A percentile compares a stretch with the other conserved stretches of the same genome.
phyloP scores from a whole-genome alignment of 2,113 vertebrate genomes.

The Acanthochromis polyacanthus region DNA sequence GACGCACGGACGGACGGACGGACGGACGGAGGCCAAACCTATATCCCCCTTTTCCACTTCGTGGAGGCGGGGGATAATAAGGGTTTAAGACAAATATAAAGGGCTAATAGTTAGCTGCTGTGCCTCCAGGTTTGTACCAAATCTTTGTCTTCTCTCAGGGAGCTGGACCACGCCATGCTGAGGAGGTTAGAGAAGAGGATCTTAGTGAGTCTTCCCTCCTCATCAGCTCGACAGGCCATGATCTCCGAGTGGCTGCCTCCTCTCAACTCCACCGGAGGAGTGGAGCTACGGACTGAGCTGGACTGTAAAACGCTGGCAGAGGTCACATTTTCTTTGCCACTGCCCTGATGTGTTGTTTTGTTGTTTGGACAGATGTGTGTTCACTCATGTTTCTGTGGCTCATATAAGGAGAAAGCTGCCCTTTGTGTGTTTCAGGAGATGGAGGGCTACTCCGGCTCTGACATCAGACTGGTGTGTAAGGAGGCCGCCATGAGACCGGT shows the following conservation, averaged over 20 bases:
- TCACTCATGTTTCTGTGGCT: no score
- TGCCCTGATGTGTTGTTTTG: not conserved
- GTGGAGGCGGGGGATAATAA: no score
- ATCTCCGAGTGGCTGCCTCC: constrained; percentile 94
- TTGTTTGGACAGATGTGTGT: no score
- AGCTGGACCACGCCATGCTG: constrained; percentile 94
- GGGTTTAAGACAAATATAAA: not conserved
- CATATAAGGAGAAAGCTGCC: no score
- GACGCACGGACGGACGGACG: no score
- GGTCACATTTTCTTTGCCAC: constrained; percentile 62
- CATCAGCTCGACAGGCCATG: constrained; percentile 90
- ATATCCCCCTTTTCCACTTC: no score
- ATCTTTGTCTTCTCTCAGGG: constrained; percentile 82
- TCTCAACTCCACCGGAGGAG: constrained; percentile 82
- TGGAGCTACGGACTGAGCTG: constrained; percentile 88
- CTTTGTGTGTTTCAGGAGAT: constrained; percentile 83
- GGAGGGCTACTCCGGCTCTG: constrained; percentile 95
- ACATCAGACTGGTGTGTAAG: constrained; percentile 94
- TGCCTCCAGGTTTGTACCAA: not conserved
- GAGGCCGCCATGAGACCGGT: constrained; percentile 97
- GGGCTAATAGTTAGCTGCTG: not conserved
- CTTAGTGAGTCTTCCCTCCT: constrained; percentile 90
- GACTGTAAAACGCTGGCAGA: constrained; percentile 88
- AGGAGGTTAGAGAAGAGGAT: constrained; percentile 96
- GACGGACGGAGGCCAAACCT: no score